phyloP scores from a whole-genome alignment of 2,888 invertebrate genomes.

The Amphimallon solstitiale region DNA sequence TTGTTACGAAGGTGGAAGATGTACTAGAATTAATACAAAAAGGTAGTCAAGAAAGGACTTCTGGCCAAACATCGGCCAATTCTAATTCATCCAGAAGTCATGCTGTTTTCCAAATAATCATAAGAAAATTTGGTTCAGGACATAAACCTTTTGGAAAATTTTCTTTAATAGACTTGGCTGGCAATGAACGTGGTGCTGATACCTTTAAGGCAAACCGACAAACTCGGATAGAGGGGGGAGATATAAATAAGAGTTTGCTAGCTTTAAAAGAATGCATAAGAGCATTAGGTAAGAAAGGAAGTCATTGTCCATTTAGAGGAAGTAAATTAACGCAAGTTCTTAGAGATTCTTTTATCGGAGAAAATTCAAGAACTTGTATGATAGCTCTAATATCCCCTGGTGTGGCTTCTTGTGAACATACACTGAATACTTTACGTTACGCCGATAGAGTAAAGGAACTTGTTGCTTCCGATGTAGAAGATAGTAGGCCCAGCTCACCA shows the following conservation, averaged over 20 bases:
- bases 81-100: constrained; percentile 98
- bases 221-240: constrained; percentile 93
- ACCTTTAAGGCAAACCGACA: constrained; percentile 95
- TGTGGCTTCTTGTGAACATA: constrained; percentile 95
- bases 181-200: constrained; percentile 99
- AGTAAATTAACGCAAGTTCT: constrained; percentile 96
- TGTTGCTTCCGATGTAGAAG: constrained; percentile 64
- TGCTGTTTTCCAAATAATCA: constrained; percentile 97
- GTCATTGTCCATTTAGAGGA: constrained; percentile 96
- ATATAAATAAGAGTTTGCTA: constrained; percentile 94
- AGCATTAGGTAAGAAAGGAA: constrained; percentile 92
- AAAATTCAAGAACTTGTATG: constrained; percentile 99
- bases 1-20: constrained; percentile 90
- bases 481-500: constrained; percentile 39
- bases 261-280: constrained; percentile 98
- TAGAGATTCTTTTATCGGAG: constrained; percentile 97
- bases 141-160: constrained; percentile 94
- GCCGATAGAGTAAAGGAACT: constrained; percentile 98
- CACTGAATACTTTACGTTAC: constrained; percentile 96
- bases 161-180: constrained; percentile 96
- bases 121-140: constrained; percentile 76
- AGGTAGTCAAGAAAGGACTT: constrained; percentile 90
- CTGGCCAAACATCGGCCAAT: constrained; percentile 97
- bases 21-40: constrained; percentile 92
- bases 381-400: constrained; percentile 99